phyloP scores from a whole-genome alignment of 2,888 invertebrate species.

The Fissipunctia ypsillon region DNA sequence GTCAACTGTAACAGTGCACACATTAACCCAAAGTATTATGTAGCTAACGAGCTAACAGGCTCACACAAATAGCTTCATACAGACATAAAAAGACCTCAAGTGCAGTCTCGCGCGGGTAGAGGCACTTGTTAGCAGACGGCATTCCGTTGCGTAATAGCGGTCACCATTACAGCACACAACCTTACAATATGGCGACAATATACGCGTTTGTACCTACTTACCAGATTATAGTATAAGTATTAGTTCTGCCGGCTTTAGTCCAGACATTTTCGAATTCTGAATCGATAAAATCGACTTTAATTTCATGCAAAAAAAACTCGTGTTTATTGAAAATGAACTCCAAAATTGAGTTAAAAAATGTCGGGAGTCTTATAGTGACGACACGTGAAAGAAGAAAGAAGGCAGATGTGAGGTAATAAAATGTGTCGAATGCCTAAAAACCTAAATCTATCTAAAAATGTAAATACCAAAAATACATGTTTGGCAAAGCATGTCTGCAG shows the following conservation, averaged over 20 bases:
- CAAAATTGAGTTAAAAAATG: no score
- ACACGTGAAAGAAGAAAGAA: no score
- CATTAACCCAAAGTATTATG: slow-evolving; percentile 33
- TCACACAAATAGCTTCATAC: slow-evolving; percentile 49
- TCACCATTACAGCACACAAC: slow-evolving; percentile 45
- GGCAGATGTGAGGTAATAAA: no score
- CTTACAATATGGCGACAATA: slow-evolving; percentile 23
- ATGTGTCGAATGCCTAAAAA: not conserved
- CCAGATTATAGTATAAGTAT: not conserved
- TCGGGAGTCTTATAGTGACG: not conserved
- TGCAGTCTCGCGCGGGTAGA: slow-evolving; percentile 65
- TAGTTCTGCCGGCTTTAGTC: not conserved
- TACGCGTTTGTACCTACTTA: not conserved
- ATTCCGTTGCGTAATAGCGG: slow-evolving; percentile 65
- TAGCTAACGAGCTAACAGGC: slow-evolving; percentile 44
- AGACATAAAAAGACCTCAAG: slow-evolving; percentile 69
- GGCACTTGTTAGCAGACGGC: slow-evolving; percentile 65
- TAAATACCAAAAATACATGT: not conserved
- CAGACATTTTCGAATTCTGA: not conserved
- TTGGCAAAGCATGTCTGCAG: not conserved
- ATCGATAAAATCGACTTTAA: slow-evolving; percentile 5
- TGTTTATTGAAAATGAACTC: no score
- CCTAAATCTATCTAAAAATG: not conserved
- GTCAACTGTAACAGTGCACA: slow-evolving; percentile 17
- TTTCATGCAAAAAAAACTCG: not conserved